Evolutionary conservation across 2,888 invertebrate genomes (phyloP).

Genomic region (Phytoseiulus persimilis): DNA sequence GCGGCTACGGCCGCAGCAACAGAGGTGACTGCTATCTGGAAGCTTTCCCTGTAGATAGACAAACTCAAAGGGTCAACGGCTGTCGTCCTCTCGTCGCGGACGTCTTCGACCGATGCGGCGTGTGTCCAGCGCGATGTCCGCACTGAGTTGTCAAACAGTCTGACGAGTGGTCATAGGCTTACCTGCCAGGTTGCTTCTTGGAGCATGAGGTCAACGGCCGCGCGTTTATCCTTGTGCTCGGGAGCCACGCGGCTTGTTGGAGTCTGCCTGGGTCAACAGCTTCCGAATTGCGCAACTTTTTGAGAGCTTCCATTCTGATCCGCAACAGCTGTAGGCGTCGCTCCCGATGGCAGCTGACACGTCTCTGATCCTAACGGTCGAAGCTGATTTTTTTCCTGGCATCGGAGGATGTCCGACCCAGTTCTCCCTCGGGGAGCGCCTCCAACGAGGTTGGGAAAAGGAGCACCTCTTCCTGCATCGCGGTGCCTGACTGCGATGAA

Average conservation of each 20-base stretch:
- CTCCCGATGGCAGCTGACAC: background rate
- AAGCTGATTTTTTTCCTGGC: no score
- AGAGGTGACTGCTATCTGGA: background rate
- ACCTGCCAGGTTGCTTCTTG: background rate
- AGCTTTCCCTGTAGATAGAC: background rate
- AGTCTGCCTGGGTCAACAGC: background rate
- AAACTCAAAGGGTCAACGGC: background rate
- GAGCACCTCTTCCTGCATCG: no score
- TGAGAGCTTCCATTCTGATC: background rate
- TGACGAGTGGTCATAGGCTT: background rate
- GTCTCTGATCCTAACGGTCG: no score
- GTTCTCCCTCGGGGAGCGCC: no score
- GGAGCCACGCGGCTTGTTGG: background rate
- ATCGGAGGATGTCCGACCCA: no score
- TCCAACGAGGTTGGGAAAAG: no score
- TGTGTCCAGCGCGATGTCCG: background rate
- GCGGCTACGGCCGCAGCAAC: background rate
- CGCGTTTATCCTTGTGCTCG: background rate
- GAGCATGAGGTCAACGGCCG: background rate
- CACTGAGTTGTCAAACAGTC: background rate
- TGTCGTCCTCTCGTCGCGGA: background rate
- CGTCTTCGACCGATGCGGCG: background rate
- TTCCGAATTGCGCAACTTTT: background rate
- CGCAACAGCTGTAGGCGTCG: background rate
- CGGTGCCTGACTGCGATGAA: no score